A percentile compares a stretch with the other conserved stretches of the same genome.
Conservation (phyloP, 2,797 vertebrate genomes). For the Moxostoma hubbsi region DNA sequence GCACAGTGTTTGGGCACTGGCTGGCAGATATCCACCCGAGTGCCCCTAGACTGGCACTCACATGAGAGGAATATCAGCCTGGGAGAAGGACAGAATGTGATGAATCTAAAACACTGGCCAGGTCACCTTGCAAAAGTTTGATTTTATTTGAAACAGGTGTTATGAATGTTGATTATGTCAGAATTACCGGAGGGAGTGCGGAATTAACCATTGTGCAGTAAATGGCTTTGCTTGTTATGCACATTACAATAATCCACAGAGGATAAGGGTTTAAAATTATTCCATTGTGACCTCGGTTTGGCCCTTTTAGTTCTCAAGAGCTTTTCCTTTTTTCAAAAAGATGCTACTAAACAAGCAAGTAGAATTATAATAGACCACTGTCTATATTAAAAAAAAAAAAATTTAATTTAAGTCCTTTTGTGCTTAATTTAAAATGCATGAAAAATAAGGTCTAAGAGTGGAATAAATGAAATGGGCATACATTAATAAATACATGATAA, state of each 20-base stretch:
- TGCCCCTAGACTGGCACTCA: conserved; percentile 47
- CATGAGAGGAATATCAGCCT: conserved; percentile 36
- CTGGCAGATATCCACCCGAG: conserved; percentile 47
- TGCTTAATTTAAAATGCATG: background rate
- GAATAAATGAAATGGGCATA: background rate
- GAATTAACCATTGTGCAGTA: background rate
- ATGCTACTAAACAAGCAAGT: background rate
- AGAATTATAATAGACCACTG: background rate
- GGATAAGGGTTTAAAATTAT: conserved; percentile 4
- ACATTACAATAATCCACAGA: conserved; percentile 17
- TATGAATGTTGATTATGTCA: background rate
- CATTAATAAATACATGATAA: background rate
- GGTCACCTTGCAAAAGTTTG: conserved; percentile 49
- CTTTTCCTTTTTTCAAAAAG: background rate
- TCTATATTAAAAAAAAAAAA: too few relatives aligned
- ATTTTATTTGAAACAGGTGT: conserved; percentile 18
- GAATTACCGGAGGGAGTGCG: background rate
- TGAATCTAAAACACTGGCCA: conserved; percentile 19
- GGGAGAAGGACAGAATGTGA: conserved; percentile 36
- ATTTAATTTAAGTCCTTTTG: background rate
- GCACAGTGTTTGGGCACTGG: conserved; percentile 57
- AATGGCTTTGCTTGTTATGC: background rate
- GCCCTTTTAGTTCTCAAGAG: background rate
- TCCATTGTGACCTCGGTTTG: background rate
- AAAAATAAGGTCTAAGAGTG: background rate